These are phyloP conservation scores for Chelonus formosanus DNA, from an alignment of 2,888 invertebrate genomes.

Conservation along the genomic window DNA sequence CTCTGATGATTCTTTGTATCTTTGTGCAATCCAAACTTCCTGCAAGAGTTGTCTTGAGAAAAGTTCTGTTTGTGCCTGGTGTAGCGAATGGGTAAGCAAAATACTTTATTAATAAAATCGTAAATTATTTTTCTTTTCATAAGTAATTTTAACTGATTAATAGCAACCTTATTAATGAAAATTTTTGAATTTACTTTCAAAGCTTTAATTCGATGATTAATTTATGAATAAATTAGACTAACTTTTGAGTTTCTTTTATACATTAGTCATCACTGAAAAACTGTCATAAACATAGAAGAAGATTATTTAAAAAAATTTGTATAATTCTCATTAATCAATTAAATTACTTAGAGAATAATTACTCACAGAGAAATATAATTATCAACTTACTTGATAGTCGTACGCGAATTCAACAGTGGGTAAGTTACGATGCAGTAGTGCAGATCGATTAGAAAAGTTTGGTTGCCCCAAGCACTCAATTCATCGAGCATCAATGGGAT, in stretches of 20 bases:
- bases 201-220: too few species aligned
- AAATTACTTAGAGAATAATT: neutral
- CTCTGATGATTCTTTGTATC: slow-evolving; percentile 30
- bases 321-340: neutral
- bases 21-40: slow-evolving; percentile 46
- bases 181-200: too few species aligned
- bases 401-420: slow-evolving; percentile 50
- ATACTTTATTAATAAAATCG: neutral
- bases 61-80: slow-evolving; percentile 50
- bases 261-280: too few species aligned
- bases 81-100: slow-evolving; percentile 52
- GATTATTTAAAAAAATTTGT: neutral
- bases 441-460: slow-evolving; percentile 44
- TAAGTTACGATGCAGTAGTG: slow-evolving; percentile 49
- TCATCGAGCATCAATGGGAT: slow-evolving; percentile 36
- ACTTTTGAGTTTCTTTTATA: too few species aligned
- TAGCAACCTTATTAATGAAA: too few species aligned
- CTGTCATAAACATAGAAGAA: too few species aligned
- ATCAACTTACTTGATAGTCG: slow-evolving; percentile 35
- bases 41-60: slow-evolving; percentile 51
- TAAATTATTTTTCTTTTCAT: slow-evolving; percentile 6
- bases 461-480: slow-evolving; percentile 46
- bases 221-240: too few species aligned
- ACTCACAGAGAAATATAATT: neutral
- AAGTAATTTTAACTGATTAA: neutral